Percentiles rank a stretch among this genome's conserved stretches.
Evolutionary conservation across 2,797 vertebrate species (phyloP).

Genomic region (Poeciliopsis gracilis): DNA sequence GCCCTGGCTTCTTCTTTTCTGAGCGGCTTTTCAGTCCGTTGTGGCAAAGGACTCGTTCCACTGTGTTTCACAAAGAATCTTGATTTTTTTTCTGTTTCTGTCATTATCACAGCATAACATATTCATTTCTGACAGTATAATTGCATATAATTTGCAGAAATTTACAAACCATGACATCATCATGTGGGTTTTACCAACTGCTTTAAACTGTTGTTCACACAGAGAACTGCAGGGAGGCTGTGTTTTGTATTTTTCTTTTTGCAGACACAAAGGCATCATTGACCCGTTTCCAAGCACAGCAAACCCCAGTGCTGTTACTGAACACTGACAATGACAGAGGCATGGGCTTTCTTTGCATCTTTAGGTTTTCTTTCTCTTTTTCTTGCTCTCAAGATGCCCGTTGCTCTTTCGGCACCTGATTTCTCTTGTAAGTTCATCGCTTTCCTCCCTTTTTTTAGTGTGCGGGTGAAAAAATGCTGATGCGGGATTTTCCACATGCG

Average conservation of each 20-base stretch:
- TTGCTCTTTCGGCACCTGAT: conserved; percentile 63
- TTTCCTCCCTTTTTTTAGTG: neutral
- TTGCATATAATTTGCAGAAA: neutral
- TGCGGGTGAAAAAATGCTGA: conserved; percentile 32
- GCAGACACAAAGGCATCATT: conserved; percentile 79
- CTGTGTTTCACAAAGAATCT: neutral
- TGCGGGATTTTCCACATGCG: conserved; percentile 5
- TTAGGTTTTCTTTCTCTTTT: conserved; percentile 55
- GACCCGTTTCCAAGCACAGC: conserved; percentile 58
- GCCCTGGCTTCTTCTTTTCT: neutral
- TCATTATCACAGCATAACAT: neutral
- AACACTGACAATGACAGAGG: conserved; percentile 61
- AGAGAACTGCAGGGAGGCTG: conserved; percentile 45
- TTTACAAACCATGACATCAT: neutral
- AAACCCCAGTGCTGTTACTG: conserved; percentile 39
- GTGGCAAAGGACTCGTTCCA: neutral
- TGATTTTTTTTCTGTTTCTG: neutral
- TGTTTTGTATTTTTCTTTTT: conserved; percentile 52
- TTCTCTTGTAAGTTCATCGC: conserved; percentile 77
- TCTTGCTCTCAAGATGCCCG: conserved; percentile 47
- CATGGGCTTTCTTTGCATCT: conserved; percentile 55
- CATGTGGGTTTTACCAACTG: neutral
- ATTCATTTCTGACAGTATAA: neutral
- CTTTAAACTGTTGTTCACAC: conserved; percentile 13
- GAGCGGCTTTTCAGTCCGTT: neutral